These are phyloP conservation scores for Enteromius viviparus DNA, from an alignment of 2,797 vertebrate species.

Conservation along the genomic window DNA sequence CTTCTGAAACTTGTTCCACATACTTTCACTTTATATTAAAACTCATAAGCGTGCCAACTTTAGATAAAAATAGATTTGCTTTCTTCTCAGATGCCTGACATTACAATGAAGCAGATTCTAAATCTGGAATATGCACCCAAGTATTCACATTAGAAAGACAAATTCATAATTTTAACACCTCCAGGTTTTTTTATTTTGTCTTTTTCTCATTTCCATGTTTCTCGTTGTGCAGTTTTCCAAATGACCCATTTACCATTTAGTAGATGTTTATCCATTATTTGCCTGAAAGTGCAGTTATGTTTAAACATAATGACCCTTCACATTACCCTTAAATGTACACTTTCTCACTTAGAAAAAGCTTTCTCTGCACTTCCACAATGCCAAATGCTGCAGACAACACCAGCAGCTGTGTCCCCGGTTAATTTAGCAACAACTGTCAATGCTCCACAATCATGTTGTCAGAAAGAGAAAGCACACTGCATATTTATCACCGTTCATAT, in stretches of 20 bases:
- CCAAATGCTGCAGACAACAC: background rate
- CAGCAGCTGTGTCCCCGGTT: slow-evolving; percentile 29
- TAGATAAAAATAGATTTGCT: background rate
- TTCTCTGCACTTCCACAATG: slow-evolving; percentile 7
- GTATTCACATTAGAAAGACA: background rate
- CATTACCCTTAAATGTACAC: slow-evolving; percentile 8
- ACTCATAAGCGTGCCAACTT: background rate
- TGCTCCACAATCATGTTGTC: background rate
- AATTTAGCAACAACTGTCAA: slow-evolving; percentile 19
- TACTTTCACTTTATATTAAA: background rate
- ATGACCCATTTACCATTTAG: background rate
- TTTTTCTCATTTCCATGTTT: background rate
- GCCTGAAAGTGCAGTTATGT: background rate
- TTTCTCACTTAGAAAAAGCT: background rate
- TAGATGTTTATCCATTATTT: too few species aligned
- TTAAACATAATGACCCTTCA: background rate
- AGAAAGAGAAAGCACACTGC: slow-evolving; percentile 15
- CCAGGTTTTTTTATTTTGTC: background rate
- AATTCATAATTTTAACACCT: background rate
- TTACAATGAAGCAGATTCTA: background rate
- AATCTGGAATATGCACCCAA: background rate
- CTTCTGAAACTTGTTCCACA: background rate
- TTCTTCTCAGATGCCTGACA: background rate
- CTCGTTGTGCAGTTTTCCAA: background rate
- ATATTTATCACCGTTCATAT: slow-evolving; percentile 49